Evolutionary conservation across 1,140 invertebrate genomes (phyloP), one percentile per base, ranked within the genome.

Genomic region (Aphidius gifuensis): DNA sequence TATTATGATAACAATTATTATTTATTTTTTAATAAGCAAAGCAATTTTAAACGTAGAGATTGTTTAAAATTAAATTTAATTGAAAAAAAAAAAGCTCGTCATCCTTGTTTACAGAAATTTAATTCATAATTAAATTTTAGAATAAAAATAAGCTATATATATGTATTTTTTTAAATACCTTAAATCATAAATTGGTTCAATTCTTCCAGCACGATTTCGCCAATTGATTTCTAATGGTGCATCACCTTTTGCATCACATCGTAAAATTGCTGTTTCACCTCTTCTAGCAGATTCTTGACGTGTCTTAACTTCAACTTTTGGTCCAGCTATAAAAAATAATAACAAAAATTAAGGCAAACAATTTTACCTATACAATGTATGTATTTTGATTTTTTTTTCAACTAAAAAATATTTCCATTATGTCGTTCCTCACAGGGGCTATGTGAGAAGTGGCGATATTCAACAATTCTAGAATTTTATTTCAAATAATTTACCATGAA

Each of bases 181-280:
- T 66, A 83, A 79, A 64, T 84, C 81, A 68, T 82, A 81, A 66
- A 80, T 76, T 49, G 80, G 77, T 72, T 82, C 77, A 60, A 85
- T 77, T 44, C 76, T 76, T 68, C 79, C 82, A 21, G 80, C 77
- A 54, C 78, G 72, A 57, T 71, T 75, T 64, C 78, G 74, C 86
- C 87, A 88, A 39, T 79, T 81, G 42, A 88, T 80, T 61, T 83
- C 83, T 59, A 88, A 77, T 21, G 87, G 87, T 21, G 79, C 75
- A 68, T 89, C 87, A 16, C 87, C 87, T 59, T 83, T 77, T 1
- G 85, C 85, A 58, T 85, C 83, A 70, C 87, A 88, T 23, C 81
- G 79, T 58, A 88, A 66, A 51, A 72, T 77, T 39, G 81, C 82
- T 61, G 74, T 75, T 62, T 83, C 80, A 40, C 83, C 84, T 65